A percentile compares a stretch with the other conserved stretches of the same genome.
phyloP scores from a whole-genome alignment of 2,113 vertebrate genomes.

The Mus pahari region DNA sequence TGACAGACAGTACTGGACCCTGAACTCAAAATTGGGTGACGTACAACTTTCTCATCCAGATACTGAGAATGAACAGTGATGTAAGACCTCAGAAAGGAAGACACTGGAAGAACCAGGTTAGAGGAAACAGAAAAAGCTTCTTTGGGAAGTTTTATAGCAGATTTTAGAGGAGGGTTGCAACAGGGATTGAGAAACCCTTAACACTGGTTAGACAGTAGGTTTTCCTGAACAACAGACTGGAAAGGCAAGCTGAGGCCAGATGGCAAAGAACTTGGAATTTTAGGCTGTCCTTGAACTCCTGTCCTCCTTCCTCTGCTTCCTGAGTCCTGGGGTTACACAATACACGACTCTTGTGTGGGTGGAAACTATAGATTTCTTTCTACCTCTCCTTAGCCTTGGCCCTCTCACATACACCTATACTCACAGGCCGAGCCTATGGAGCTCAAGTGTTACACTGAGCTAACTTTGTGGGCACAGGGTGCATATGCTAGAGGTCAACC shows the following conservation, averaged over 20 bases:
- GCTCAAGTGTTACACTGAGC: not conserved
- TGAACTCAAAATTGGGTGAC: not conserved
- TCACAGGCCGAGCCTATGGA: not conserved
- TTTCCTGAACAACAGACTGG: not conserved
- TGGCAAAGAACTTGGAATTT: not conserved
- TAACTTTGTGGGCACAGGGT: not conserved
- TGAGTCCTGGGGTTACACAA: not conserved
- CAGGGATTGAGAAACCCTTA: not conserved
- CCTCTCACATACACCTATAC: not conserved
- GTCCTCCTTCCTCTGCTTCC: not conserved
- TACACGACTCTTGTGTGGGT: not conserved
- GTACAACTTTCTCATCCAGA: not conserved
- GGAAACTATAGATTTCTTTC: not conserved
- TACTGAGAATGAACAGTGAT: not conserved
- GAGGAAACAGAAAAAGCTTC: not conserved
- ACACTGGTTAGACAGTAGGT: not conserved
- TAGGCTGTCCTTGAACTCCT: not conserved
- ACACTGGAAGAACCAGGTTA: not conserved
- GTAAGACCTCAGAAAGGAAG: not conserved
- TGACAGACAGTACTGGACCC: not conserved
- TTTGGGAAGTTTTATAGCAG: slow-evolving; percentile 16
- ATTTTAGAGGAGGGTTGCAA: not conserved
- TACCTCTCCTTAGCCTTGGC: not conserved
- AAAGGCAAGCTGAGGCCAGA: not conserved
- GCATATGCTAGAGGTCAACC: too few relatives aligned